Evolutionary conservation across 1,140 invertebrate genomes (phyloP).

Genomic region (Cryptotermes secundus): DNA sequence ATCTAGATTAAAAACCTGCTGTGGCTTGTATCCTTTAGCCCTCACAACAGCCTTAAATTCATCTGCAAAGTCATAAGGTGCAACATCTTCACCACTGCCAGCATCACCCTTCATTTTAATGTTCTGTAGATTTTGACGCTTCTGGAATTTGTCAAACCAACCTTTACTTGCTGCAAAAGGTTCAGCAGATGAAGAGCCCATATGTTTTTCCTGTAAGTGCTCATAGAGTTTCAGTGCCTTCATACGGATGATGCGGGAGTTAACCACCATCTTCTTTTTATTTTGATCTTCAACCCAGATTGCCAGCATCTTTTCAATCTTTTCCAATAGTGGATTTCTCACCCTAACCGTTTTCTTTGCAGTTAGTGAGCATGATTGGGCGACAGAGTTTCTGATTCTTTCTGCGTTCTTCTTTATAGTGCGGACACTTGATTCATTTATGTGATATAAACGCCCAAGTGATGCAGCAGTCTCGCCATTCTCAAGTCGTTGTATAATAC

Average conservation of each 20-base stretch:
- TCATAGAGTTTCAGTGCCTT: background rate
- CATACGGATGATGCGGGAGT: background rate
- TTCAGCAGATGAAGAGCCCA: conserved; percentile 22
- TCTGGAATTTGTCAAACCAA: conserved; percentile 48
- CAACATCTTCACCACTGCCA: conserved; percentile 43
- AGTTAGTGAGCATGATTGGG: background rate
- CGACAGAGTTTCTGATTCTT: conserved; percentile 11
- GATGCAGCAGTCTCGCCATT: background rate
- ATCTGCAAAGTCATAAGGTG: conserved; percentile 43
- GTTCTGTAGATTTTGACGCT: conserved; percentile 43
- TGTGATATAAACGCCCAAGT: background rate
- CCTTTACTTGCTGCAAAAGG: conserved; percentile 44
- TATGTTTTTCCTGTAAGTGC: background rate
- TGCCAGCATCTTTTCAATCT: conserved; percentile 41
- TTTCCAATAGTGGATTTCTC: conserved; percentile 41
- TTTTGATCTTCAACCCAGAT: conserved; percentile 42
- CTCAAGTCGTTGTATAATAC: background rate
- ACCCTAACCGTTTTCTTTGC: conserved; percentile 36
- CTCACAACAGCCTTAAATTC: conserved; percentile 46
- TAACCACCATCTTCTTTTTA: conserved; percentile 39
- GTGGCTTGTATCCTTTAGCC: conserved; percentile 43
- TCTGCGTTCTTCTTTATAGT: conserved; percentile 10
- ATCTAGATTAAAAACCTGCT: conserved; percentile 49
- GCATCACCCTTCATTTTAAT: conserved; percentile 44
- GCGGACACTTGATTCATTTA: background rate